Percentiles rank a stretch among this genome's conserved stretches.
Conservation (phyloP, 2,797 vertebrate genomes). For the Capromys pilorides region DNA sequence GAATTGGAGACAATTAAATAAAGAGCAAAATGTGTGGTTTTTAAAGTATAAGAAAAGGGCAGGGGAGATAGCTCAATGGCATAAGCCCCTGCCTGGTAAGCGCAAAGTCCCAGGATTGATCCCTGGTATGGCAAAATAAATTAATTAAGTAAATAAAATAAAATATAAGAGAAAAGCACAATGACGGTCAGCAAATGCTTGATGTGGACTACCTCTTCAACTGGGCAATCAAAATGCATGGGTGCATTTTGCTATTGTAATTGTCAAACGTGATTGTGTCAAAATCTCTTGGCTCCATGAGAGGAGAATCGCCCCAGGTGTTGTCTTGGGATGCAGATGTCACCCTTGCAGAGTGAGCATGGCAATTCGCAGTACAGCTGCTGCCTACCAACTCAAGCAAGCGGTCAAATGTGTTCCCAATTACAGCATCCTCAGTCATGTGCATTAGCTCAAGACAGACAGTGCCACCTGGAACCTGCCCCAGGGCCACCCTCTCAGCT, state of each 20-base stretch:
- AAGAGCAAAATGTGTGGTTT: not conserved
- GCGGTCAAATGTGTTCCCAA: not conserved
- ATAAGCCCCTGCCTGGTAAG: too few species aligned
- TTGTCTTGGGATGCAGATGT: not conserved
- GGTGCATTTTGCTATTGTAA: not conserved
- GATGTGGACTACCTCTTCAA: not conserved
- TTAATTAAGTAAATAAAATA: not conserved
- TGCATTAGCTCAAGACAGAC: not conserved
- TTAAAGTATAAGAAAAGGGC: slow-evolving; percentile 37
- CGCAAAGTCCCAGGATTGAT: too few species aligned
- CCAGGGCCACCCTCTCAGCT: not conserved
- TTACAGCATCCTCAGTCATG: not conserved
- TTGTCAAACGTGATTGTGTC: not conserved
- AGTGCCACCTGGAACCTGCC: not conserved
- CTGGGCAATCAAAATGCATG: not conserved
- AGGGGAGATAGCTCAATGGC: not conserved
- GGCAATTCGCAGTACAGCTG: not conserved
- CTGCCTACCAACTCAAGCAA: not conserved
- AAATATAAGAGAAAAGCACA: slow-evolving; percentile 35
- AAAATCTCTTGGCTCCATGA: not conserved
- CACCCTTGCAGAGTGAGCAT: not conserved
- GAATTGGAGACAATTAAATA: not conserved
- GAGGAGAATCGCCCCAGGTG: slow-evolving; percentile 20
- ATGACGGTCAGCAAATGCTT: not conserved
- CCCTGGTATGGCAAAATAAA: too few species aligned